phyloP scores from a whole-genome alignment of 2,113 vertebrate genomes.

The Scortum barcoo region DNA sequence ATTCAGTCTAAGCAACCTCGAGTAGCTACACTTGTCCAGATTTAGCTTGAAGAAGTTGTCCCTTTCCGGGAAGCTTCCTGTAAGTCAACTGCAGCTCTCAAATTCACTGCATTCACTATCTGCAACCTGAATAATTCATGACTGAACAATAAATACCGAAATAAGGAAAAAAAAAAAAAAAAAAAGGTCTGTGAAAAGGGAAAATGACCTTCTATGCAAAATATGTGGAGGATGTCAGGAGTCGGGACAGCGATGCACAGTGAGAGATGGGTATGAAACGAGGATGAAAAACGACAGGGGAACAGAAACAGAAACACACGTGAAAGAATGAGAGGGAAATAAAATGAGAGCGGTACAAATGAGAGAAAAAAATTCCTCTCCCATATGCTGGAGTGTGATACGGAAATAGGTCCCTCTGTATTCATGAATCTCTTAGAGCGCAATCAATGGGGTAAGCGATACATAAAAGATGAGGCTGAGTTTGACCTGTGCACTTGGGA shows the following conservation, averaged over 20 bases:
- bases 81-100: conserved; percentile 44
- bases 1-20: background rate
- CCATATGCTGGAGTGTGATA: conserved; percentile 61
- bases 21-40: background rate
- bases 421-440: conserved; percentile 66
- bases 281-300: conserved; percentile 1
- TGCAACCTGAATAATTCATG: conserved; percentile 66
- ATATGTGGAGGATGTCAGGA: conserved; percentile 29
- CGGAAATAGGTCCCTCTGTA: conserved; percentile 57
- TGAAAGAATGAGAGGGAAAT: conserved; percentile 17
- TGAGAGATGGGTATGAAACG: conserved; percentile 7
- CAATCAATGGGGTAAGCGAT: conserved; percentile 72
- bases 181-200: conserved; percentile 32
- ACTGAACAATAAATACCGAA: conserved; percentile 37
- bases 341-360: conserved; percentile 37
- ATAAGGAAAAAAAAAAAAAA: conserved; percentile 13
- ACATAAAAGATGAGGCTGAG: conserved; percentile 76
- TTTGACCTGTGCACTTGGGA: conserved; percentile 69
- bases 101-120: conserved; percentile 37
- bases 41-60: conserved; percentile 18
- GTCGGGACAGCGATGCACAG: background rate
- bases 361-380: conserved; percentile 19
- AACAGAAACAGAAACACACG: conserved; percentile 14
- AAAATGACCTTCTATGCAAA: conserved; percentile 63
- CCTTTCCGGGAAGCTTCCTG: conserved; percentile 34